Conservation (phyloP, 2,113 vertebrate genomes). For the Mormoops blainvillei region DNA sequence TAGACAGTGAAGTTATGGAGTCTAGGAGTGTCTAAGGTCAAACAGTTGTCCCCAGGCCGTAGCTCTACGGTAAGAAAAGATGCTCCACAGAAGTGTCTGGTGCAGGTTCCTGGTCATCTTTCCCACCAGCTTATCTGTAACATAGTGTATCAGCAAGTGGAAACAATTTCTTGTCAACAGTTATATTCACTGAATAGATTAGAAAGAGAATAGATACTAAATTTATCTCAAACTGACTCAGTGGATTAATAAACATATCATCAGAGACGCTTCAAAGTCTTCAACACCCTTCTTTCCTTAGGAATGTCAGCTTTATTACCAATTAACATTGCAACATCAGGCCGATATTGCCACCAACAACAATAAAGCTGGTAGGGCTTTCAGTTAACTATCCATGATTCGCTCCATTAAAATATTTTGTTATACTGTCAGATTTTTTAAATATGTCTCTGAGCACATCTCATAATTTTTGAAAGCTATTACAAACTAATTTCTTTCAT, state of each 20-base stretch:
- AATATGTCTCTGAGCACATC: slow-evolving; percentile 57
- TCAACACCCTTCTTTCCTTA: slow-evolving; percentile 25
- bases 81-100: neutral
- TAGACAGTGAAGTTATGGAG: neutral
- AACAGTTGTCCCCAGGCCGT: neutral
- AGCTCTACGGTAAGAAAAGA: neutral
- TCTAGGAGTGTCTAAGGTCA: neutral
- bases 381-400: slow-evolving; percentile 56
- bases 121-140: neutral
- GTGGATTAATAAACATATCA: slow-evolving; percentile 1
- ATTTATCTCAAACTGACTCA: neutral
- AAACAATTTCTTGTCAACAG: neutral
- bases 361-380: slow-evolving; percentile 46
- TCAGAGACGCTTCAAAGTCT: neutral
- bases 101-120: neutral
- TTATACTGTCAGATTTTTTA: slow-evolving; percentile 67
- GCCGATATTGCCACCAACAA: neutral
- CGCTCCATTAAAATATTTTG: slow-evolving; percentile 64
- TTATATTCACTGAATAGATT: neutral
- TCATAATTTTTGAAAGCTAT: slow-evolving; percentile 60
- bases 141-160: neutral
- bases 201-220: neutral
- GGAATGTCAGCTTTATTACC: slow-evolving; percentile 42
- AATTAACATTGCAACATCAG: slow-evolving; percentile 56
- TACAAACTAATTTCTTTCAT: slow-evolving; percentile 72